Evolutionary conservation across 2,888 invertebrate species (phyloP).

Genomic region (Euzophera pinguis): DNA sequence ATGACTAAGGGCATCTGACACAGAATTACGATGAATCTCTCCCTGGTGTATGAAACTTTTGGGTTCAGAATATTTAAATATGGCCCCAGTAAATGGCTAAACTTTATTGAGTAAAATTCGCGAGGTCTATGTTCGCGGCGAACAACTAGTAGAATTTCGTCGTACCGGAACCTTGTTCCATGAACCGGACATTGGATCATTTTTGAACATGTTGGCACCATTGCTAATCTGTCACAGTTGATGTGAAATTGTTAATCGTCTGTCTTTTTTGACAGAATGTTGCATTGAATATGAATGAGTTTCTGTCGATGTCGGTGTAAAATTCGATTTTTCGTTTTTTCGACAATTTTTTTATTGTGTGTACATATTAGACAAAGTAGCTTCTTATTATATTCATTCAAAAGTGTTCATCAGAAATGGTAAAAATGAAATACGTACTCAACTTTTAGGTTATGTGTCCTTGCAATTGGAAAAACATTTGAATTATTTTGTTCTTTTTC

Average conservation of each 20-base stretch:
- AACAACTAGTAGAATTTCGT: too few species aligned
- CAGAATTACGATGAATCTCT: too few species aligned
- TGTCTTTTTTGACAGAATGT: constrained; percentile 44
- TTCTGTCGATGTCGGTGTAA: constrained; percentile 44
- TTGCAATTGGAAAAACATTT: constrained; percentile 29
- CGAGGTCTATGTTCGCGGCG: too few species aligned
- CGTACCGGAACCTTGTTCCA: too few species aligned
- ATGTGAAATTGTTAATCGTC: background rate
- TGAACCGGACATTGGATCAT: too few species aligned
- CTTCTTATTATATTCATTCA: constrained; percentile 24
- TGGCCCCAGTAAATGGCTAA: too few species aligned
- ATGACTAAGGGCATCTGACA: too few species aligned
- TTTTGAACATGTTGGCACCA: too few species aligned
- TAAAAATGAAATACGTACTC: constrained; percentile 27
- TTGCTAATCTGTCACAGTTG: too few species aligned
- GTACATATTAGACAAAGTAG: constrained; percentile 23
- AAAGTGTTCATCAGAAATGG: constrained; percentile 41
- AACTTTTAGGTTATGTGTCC: constrained; percentile 54
- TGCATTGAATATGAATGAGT: constrained; percentile 48
- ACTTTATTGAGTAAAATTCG: too few species aligned
- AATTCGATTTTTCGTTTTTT: constrained; percentile 41
- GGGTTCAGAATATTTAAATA: too few species aligned
- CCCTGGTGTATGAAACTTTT: too few species aligned
- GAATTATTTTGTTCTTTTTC: constrained; percentile 33
- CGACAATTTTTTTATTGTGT: constrained; percentile 28